Percentiles rank a stretch among this genome's conserved stretches.
phyloP scores from a whole-genome alignment of 2,888 invertebrate species.

The Piscicola geometra region DNA sequence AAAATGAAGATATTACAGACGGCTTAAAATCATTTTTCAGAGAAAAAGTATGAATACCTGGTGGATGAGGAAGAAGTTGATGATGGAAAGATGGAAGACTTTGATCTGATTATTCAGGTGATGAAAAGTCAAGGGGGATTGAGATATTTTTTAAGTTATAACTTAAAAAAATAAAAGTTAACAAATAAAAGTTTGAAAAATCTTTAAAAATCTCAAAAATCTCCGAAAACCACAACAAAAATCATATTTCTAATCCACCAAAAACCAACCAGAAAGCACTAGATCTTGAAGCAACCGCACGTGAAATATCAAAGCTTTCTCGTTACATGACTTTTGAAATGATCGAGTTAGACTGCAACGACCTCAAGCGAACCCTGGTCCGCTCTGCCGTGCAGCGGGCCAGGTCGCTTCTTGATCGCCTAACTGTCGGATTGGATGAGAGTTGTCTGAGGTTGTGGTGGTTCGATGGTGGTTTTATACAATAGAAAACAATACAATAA shows the following conservation, averaged over 20 bases:
- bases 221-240: no score
- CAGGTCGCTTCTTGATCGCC: slow-evolving; percentile 51
- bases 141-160: no score
- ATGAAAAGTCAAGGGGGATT: no score
- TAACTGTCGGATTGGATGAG: slow-evolving; percentile 53
- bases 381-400: slow-evolving; percentile 53
- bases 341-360: slow-evolving; percentile 56
- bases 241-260: no score
- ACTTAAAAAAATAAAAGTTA: no score
- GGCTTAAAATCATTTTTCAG: slow-evolving; percentile 43
- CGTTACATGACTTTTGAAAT: slow-evolving; percentile 55
- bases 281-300: slow-evolving; percentile 51
- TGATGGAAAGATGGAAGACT: slow-evolving; percentile 47
- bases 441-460: not conserved
- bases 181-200: no score
- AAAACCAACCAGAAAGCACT: slow-evolving; percentile 54
- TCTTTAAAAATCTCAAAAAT: no score
- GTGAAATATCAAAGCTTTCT: slow-evolving; percentile 53
- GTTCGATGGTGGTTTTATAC: no score
- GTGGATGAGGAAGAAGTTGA: slow-evolving; percentile 53
- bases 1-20: not conserved
- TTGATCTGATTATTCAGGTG: no score
- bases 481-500: no score
- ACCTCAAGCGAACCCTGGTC: slow-evolving; percentile 55
- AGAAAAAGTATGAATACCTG: slow-evolving; percentile 54